A percentile compares a stretch with the other conserved stretches of the same genome.
These are phyloP conservation scores for Frieseomelitta varia DNA, from an alignment of 1,140 invertebrate species.

Conservation along the genomic window DNA sequence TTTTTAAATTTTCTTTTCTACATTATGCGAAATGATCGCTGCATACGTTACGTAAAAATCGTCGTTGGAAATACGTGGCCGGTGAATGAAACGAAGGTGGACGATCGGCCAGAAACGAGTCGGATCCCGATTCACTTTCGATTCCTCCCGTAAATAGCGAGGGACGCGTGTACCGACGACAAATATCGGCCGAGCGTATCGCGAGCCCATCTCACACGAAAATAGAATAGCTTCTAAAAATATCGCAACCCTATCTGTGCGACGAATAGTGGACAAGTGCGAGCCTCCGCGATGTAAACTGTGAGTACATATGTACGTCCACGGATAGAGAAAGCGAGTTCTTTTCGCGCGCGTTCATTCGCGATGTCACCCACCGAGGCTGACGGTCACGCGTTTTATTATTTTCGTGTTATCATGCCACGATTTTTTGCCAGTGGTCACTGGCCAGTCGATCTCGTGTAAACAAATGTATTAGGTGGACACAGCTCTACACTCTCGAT, in stretches of 20 bases:
- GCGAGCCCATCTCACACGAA: conserved; percentile 8
- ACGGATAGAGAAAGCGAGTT: neutral
- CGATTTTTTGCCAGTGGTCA: neutral
- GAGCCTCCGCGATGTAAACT: neutral
- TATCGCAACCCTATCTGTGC: conserved; percentile 14
- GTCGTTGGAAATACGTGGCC: neutral
- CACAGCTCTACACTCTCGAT: accelerated
- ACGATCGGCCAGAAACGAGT: neutral
- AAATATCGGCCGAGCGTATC: conserved; percentile 14
- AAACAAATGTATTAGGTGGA: neutral
- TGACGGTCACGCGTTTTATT: neutral
- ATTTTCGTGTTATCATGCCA: neutral
- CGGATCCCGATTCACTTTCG: conserved; percentile 23
- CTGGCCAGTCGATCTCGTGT: neutral
- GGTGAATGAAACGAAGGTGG: conserved; percentile 11
- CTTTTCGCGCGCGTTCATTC: neutral
- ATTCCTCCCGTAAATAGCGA: conserved; percentile 12
- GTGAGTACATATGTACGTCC: neutral
- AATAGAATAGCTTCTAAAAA: conserved; percentile 34
- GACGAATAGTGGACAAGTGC: conserved; percentile 1
- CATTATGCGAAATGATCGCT: too few relatives aligned
- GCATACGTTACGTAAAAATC: neutral
- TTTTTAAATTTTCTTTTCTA: too few relatives aligned
- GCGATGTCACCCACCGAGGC: neutral
- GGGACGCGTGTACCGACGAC: conserved; percentile 17